These are phyloP conservation scores for Peromyscus eremicus DNA, from an alignment of 2,797 vertebrate genomes.

Conservation along the genomic window DNA sequence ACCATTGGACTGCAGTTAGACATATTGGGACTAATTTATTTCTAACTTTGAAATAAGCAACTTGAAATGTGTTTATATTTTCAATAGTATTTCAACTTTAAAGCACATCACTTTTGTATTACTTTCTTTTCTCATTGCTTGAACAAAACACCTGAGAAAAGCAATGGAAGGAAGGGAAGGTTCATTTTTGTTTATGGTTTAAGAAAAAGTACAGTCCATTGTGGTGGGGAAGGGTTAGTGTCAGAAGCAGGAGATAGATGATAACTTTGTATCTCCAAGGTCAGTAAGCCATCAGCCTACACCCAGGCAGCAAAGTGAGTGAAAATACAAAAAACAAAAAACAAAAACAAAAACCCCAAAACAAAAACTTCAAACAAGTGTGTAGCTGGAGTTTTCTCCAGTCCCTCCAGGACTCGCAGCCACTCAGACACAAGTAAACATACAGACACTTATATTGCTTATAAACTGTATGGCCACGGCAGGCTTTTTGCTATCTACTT, in stretches of 20 bases:
- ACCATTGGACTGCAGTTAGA: background rate
- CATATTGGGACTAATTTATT: background rate
- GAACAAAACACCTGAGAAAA: background rate
- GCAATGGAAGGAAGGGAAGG: background rate
- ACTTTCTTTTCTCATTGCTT: background rate
- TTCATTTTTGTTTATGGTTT: background rate
- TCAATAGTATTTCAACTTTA: background rate
- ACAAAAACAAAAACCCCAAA: no score
- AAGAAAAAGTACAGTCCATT: no score
- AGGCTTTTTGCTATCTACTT: no score
- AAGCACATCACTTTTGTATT: background rate
- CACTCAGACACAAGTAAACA: no score
- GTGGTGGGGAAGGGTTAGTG: background rate
- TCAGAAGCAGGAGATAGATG: no score
- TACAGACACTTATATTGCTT: no score
- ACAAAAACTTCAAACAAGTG: no score
- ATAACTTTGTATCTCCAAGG: background rate
- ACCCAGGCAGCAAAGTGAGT: background rate
- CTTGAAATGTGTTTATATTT: constrained; percentile 1
- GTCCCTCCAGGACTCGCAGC: no score
- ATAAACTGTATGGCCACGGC: no score
- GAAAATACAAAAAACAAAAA: background rate
- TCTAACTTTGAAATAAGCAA: background rate
- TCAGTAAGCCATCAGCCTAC: background rate
- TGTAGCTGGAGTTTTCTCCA: no score